Conservation (phyloP, 2,797 vertebrate species). For the Loris lydekkerianus region DNA sequence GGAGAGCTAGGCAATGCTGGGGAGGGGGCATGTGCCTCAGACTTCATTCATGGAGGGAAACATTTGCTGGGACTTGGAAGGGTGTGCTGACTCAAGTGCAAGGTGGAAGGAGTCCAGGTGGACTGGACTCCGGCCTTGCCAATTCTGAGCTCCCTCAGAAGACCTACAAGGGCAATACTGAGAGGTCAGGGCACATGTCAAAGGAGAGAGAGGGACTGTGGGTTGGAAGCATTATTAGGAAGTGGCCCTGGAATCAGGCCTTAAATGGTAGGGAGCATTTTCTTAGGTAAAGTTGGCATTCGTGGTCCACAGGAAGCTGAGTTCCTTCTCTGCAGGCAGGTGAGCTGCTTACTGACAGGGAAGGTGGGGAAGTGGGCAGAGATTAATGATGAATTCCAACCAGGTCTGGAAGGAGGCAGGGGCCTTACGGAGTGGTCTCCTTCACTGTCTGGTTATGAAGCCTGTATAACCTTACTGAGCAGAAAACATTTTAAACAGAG, state of each 20-base stretch:
- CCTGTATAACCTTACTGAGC: neutral
- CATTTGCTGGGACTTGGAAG: slow-evolving; percentile 7
- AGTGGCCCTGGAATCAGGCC: neutral
- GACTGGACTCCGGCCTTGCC: neutral
- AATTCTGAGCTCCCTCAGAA: neutral
- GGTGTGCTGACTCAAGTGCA: neutral
- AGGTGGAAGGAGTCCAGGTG: slow-evolving; percentile 18
- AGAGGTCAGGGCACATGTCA: neutral
- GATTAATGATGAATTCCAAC: neutral
- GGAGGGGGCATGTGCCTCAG: neutral
- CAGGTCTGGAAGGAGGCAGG: neutral
- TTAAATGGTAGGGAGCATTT: slow-evolving; percentile 33
- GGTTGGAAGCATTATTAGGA: slow-evolving; percentile 18
- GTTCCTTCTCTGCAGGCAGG: slow-evolving; percentile 30
- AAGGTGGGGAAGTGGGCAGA: neutral
- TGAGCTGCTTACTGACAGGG: neutral
- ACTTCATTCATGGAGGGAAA: slow-evolving; percentile 38
- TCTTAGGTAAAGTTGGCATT: slow-evolving; percentile 12
- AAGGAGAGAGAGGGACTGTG: neutral
- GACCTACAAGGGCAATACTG: neutral
- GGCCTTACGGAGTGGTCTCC: neutral
- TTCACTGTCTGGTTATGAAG: neutral
- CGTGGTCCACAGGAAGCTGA: slow-evolving; percentile 23
- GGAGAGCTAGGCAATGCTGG: slow-evolving; percentile 13
- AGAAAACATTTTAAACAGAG: slow-evolving; percentile 10